Base-by-base conservation (phyloP, 2,113 vertebrate species). In the Falcunculus frontatus region DNA sequence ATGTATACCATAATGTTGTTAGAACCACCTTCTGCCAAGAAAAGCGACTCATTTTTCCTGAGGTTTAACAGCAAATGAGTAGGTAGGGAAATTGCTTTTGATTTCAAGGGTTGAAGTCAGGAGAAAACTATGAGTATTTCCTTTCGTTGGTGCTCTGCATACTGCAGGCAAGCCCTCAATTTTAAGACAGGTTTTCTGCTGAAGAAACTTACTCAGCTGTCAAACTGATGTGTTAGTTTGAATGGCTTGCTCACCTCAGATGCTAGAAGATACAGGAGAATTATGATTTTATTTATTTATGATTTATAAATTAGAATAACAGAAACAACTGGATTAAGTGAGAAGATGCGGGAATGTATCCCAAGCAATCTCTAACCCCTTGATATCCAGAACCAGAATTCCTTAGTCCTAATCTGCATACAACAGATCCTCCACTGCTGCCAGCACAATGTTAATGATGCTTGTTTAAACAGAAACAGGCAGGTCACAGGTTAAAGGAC, bases 21-120 rank as follows among this genome's bases (percentile, higher is more conserved):
- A 95, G 97, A 95, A 93, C 33, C 23, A 76, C 80, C 67, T 94
- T 86, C 53, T 91, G 68, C 56, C 70, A 91, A 89, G 87, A 96
- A 97, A 89, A 94, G 29, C 52, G 3, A 97, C 69, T 57, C 8
- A 86, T 94, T 98, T 98, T 97, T 97, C 90, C 89, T 95, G 42
- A 30, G 35, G 78, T 87, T 96, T 97, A 97, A 97, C 63, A 98
- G 83, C 75, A 97, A 95, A 57, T 91, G 59, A 93, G 84, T 56
- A 52, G 67, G 73, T 96, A 57, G 83, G 69, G 50, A 95, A 97
- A 97, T 65, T 89, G 62, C 35, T 97, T 98, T 97, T 97, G 94
- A 98, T 97, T 98, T 98, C 93, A 98, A 97, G 94, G 90, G 95
- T 98, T 97, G 93, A 97, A 97, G 94, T 94, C 90, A 96, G 93